Base-by-base conservation (phyloP, 2,113 vertebrate genomes). In the Nyctereutes procyonoides region DNA sequence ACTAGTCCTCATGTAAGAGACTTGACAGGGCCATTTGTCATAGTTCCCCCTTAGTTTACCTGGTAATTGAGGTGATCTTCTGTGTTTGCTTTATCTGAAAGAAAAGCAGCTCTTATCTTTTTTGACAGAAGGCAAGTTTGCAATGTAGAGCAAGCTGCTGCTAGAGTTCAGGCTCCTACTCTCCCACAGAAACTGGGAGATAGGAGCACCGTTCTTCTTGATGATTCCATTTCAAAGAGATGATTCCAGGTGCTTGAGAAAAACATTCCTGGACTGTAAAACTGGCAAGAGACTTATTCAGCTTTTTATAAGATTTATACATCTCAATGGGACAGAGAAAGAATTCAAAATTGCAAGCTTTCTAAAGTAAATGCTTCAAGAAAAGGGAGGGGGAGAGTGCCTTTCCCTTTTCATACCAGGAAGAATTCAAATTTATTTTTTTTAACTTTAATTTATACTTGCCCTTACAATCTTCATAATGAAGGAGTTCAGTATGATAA, bases 211-310 rank as follows among this genome's bases (percentile, higher is more conserved):
- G 0, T 43, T 14, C 13, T 56, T 67, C 5, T 24, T 74, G 16
- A 62, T 74, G 35, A 65, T 38, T 73, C 19, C 38, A 80, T 73
- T 58, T 74, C 4, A 30, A 10, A 88, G 28, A 84, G 11, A 38
- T 55, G 65, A 22, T 92, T 30, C 11, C 3, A 63, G n/a, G 35
- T 67, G n/a, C 84, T 94, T 89, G 80, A 92, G 65, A 86, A 94
- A 92, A 35, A 93, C 32, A 92, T 19, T 62, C 35, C 53, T 77
- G 26, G 32, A 8, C 69, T 86, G 22, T 71, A 62, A 85, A 85
- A 94, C 58, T 69, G 83, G n/a, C 63, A 89, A 76, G n/a, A 80
- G 35, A 15, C 53, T 86, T 95, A 62, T 81, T 96, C 71, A 82
- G 22, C 22, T 48, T 94, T 89, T 62, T 28, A 24, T 85, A 94